phyloP scores from a whole-genome alignment of 2,888 invertebrate genomes.

The Drosophila atripex region DNA sequence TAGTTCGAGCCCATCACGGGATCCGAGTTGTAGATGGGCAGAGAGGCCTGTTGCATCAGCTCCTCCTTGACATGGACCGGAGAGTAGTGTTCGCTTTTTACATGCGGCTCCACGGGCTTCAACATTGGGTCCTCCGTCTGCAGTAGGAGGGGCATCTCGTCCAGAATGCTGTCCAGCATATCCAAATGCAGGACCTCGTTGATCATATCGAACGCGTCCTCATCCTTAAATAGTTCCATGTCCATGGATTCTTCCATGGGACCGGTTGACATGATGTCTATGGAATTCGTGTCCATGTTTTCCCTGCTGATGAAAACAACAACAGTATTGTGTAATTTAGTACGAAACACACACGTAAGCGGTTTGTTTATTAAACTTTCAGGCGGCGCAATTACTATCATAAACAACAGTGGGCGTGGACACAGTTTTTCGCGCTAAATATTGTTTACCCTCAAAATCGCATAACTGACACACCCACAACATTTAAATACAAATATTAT shows the following conservation, averaged over 20 bases:
- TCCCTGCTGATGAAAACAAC: conserved; percentile 38
- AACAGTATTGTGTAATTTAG: conserved; percentile 54
- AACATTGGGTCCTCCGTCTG: background rate
- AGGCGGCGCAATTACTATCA: conserved; percentile 64
- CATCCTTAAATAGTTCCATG: conserved; percentile 81
- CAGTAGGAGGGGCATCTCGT: conserved; percentile 72
- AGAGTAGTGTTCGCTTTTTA: conserved; percentile 64
- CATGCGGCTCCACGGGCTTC: conserved; percentile 23
- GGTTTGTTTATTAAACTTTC: conserved; percentile 63
- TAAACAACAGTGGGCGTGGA: conserved; percentile 30
- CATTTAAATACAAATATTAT: no score
- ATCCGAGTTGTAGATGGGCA: conserved; percentile 76
- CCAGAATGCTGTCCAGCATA: conserved; percentile 80
- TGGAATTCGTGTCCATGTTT: conserved; percentile 71
- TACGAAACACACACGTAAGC: conserved; percentile 5
- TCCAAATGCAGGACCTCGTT: conserved; percentile 83
- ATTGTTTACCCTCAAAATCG: background rate
- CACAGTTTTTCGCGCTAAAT: conserved; percentile 4
- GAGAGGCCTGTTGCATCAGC: conserved; percentile 36
- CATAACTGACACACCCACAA: background rate
- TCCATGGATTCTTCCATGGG: conserved; percentile 77
- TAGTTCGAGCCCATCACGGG: conserved; percentile 79
- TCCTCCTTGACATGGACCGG: conserved; percentile 72
- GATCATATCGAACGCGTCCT: conserved; percentile 82
- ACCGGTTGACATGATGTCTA: conserved; percentile 71